Conservation (phyloP, 2,797 vertebrate genomes). For the Chromis chromis region DNA sequence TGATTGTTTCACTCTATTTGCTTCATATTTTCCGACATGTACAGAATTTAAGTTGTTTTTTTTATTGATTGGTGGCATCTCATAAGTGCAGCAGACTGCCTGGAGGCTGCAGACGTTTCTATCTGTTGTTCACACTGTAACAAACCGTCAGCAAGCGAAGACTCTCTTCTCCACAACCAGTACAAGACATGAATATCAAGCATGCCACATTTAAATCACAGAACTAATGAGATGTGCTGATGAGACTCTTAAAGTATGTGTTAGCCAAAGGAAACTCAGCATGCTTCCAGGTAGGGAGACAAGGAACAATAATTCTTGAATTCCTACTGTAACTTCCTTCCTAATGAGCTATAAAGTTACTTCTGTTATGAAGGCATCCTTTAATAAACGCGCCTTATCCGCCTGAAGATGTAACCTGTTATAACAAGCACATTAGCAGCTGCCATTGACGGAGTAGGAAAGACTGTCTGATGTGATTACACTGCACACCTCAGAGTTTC, state of each 20-base stretch:
- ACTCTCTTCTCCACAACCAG: slow-evolving; percentile 24
- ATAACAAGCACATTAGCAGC: slow-evolving; percentile 60
- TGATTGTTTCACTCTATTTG: not conserved
- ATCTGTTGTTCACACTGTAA: slow-evolving; percentile 41
- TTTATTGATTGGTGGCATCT: slow-evolving; percentile 22
- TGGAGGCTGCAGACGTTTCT: slow-evolving; percentile 52
- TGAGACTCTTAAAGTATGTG: slow-evolving; percentile 7
- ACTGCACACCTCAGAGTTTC: slow-evolving; percentile 57
- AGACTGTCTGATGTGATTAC: slow-evolving; percentile 67
- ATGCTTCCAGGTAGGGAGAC: slow-evolving; percentile 18
- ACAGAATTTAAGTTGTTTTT: not conserved
- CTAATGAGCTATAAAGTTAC: slow-evolving; percentile 6
- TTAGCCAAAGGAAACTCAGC: slow-evolving; percentile 3
- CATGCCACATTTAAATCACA: not conserved
- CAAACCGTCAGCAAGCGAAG: slow-evolving; percentile 28
- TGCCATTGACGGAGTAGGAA: slow-evolving; percentile 58
- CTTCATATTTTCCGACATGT: not conserved
- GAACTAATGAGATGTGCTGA: slow-evolving; percentile 24
- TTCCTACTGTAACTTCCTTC: not conserved
- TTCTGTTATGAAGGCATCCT: slow-evolving; percentile 7
- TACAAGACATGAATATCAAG: slow-evolving; percentile 31
- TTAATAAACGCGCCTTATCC: slow-evolving; percentile 23
- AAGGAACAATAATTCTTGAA: slow-evolving; percentile 6
- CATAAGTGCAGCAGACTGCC: slow-evolving; percentile 16
- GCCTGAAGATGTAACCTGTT: slow-evolving; percentile 52